These are phyloP conservation scores for Seriola dumerili DNA, from an alignment of 2,113 vertebrate genomes.

Conservation along the genomic window DNA sequence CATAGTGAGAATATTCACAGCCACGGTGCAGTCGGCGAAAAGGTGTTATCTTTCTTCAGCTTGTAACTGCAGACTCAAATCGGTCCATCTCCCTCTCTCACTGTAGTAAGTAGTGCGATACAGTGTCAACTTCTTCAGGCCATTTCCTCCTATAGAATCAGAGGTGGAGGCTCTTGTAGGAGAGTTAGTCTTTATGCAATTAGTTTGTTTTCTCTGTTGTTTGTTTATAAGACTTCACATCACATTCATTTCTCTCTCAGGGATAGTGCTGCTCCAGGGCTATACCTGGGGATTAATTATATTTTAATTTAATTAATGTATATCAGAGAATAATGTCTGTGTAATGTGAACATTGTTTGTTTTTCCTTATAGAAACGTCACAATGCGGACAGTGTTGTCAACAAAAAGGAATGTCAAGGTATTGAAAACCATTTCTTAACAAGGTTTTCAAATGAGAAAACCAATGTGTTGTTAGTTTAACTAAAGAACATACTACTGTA, in stretches of 20 bases:
- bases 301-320: neutral
- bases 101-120: neutral
- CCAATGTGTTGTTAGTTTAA: neutral
- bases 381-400: conserved; percentile 94
- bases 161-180: neutral
- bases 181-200: neutral
- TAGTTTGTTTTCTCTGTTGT: neutral
- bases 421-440: conserved; percentile 49
- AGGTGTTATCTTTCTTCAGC: conserved; percentile 11
- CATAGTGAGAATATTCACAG: conserved; percentile 2
- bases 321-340: neutral
- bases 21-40: neutral
- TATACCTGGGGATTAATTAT: neutral
- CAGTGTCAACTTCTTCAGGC: neutral
- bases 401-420: conserved; percentile 99
- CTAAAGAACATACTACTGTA: neutral
- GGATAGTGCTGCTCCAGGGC: no score
- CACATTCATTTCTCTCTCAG: neutral
- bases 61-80: conserved; percentile 12
- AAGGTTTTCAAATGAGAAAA: neutral
- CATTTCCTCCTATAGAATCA: neutral
- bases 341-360: conserved; percentile 5
- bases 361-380: conserved; percentile 92
- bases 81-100: neutral
- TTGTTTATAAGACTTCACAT: neutral